Conservation (phyloP, 1,140 invertebrate genomes). For the Triops cancriformis region DNA sequence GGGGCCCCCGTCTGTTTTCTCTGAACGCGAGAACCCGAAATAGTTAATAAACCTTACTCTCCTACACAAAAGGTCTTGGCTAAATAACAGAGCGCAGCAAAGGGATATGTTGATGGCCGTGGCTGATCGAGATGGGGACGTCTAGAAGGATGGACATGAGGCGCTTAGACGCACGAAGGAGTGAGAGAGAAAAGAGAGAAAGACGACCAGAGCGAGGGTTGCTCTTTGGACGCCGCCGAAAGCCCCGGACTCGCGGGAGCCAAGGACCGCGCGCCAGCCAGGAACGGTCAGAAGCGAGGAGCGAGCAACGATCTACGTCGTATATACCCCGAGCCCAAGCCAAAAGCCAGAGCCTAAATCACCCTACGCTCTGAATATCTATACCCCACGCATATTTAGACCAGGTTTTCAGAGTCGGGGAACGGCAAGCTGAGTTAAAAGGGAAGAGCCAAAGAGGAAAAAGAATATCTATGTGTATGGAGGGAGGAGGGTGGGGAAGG, state of each 20-base stretch:
- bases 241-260: neutral
- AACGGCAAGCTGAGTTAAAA: neutral
- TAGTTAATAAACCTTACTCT: neutral
- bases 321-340: neutral
- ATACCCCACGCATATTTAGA: conserved; percentile 13
- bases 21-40: neutral
- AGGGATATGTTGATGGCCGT: neutral
- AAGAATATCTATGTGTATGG: neutral
- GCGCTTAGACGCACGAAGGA: neutral
- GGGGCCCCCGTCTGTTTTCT: neutral
- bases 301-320: neutral
- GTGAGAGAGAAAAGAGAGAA: neutral
- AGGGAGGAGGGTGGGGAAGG: neutral
- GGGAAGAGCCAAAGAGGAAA: neutral
- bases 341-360: neutral
- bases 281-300: too few species aligned
- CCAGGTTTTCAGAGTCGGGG: neutral
- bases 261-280: neutral
- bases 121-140: neutral
- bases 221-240: neutral
- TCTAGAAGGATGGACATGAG: neutral
- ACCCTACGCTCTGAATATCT: conserved; percentile 13
- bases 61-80: neutral
- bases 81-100: neutral
- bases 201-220: too few species aligned